Percentiles rank a stretch among this genome's conserved stretches.
These are phyloP conservation scores for Poecilia wingei DNA, from an alignment of 2,797 vertebrate species.

Conservation along the genomic window DNA sequence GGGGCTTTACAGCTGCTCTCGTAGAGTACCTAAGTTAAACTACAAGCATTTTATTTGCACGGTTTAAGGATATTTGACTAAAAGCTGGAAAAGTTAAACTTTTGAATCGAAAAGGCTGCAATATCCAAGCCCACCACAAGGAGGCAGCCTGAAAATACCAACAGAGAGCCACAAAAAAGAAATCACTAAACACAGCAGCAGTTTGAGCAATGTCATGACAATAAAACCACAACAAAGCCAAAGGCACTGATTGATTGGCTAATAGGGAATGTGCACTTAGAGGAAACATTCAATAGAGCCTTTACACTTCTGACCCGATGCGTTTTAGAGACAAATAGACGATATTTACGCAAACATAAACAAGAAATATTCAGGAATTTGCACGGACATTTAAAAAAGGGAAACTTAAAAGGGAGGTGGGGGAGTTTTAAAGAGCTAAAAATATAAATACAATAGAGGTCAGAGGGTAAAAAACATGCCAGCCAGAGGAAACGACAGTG, in stretches of 20 bases:
- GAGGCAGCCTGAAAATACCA: slow-evolving; percentile 56
- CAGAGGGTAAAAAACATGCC: slow-evolving; percentile 24
- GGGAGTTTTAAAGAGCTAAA: slow-evolving; percentile 38
- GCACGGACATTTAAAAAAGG: slow-evolving; percentile 3
- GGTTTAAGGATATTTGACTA: neutral
- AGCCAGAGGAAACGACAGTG: slow-evolving; percentile 46
- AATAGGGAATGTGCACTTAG: slow-evolving; percentile 44
- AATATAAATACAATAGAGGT: slow-evolving; percentile 22
- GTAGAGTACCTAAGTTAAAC: neutral
- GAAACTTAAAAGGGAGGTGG: slow-evolving; percentile 32
- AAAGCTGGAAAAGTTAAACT: slow-evolving; percentile 3
- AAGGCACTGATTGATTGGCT: slow-evolving; percentile 50
- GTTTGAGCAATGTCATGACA: slow-evolving; percentile 34
- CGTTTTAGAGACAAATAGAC: slow-evolving; percentile 21
- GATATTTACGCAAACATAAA: slow-evolving; percentile 46
- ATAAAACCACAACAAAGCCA: slow-evolving; percentile 55
- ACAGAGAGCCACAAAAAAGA: slow-evolving; percentile 12
- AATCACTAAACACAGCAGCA: slow-evolving; percentile 34
- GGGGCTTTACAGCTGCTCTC: neutral
- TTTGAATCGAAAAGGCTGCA: slow-evolving; percentile 11
- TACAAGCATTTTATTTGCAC: neutral
- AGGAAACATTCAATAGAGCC: slow-evolving; percentile 55
- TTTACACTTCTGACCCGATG: slow-evolving; percentile 36
- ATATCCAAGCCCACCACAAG: slow-evolving; percentile 55
- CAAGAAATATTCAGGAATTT: slow-evolving; percentile 30